phyloP scores from a whole-genome alignment of 2,113 vertebrate genomes.

The Acrocephalus arundinaceus region DNA sequence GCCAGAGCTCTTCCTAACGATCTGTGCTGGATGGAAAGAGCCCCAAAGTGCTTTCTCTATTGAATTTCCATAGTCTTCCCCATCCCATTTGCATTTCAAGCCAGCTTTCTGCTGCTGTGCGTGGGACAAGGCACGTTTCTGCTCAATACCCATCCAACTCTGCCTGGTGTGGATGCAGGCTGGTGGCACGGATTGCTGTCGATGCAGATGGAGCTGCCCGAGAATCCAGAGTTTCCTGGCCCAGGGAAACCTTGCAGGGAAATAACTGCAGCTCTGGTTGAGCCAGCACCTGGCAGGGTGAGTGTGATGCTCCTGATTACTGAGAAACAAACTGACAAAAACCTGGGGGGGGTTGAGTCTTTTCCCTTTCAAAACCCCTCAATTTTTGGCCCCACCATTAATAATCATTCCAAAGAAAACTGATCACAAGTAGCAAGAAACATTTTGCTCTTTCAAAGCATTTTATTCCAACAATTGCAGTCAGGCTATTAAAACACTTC shows the following conservation, averaged over 20 bases:
- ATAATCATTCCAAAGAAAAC: not conserved
- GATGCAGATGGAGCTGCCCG: conserved; percentile 4
- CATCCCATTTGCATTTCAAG: conserved; percentile 6
- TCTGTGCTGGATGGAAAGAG: not conserved
- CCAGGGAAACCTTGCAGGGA: not conserved
- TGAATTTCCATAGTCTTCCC: conserved; percentile 28
- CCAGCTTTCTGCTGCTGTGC: not conserved
- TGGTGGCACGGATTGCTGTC: not conserved
- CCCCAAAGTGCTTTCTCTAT: not conserved
- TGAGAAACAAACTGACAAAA: not conserved
- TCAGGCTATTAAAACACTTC: not conserved
- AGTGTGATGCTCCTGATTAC: not conserved
- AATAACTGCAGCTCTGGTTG: not conserved
- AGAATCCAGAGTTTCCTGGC: conserved; percentile 5
- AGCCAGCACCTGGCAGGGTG: not conserved
- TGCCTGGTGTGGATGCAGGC: not conserved
- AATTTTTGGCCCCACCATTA: not conserved
- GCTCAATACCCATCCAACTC: not conserved
- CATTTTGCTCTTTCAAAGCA: not conserved
- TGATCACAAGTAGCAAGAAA: not conserved
- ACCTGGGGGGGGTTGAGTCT: not conserved
- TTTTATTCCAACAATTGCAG: not conserved
- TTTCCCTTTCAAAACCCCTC: not conserved
- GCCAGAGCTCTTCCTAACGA: conserved; percentile 13
- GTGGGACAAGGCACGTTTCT: conserved; percentile 34